Evolutionary conservation across 30 jellyfish, hydroid and myxozoan species (phyloP).

Genomic region (Chrysaora quinquecirrha): DNA sequence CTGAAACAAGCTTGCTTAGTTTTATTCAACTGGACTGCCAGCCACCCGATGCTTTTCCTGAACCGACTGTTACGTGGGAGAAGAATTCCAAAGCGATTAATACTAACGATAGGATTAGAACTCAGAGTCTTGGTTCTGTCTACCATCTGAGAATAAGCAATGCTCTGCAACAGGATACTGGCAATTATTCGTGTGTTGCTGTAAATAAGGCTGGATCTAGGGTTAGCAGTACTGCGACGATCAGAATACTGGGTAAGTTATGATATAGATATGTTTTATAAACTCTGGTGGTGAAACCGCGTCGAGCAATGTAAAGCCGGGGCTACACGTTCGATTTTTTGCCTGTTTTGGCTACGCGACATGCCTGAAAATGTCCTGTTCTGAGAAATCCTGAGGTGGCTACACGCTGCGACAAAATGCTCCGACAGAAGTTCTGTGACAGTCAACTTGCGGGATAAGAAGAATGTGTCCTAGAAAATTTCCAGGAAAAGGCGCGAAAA

Average conservation of each 20-base stretch:
- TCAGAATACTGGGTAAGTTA: conserved; percentile 61
- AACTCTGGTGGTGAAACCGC: too few species aligned
- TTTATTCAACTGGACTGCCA: conserved; percentile 34
- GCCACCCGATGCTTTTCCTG: conserved; percentile 84
- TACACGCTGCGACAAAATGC: too few species aligned
- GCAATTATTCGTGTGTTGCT: conserved; percentile 78
- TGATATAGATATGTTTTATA: too few species aligned
- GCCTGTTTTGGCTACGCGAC: too few species aligned
- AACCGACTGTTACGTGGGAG: conserved; percentile 68
- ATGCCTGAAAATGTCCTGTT: too few species aligned
- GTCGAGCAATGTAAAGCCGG: too few species aligned
- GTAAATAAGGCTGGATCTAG: conserved; percentile 63
- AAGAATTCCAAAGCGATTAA: conserved; percentile 1
- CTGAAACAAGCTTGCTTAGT: conserved; percentile 23
- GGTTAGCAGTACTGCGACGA: conserved; percentile 51
- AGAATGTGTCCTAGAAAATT: too few species aligned
- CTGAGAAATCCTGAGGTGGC: too few species aligned
- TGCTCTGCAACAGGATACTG: conserved; percentile 70
- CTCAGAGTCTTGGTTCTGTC: conserved; percentile 20
- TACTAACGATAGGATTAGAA: conserved; percentile 31
- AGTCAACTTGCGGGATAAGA: too few species aligned
- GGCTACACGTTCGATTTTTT: too few species aligned
- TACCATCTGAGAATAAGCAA: conserved; percentile 51
- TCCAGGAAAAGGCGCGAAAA: too few species aligned
- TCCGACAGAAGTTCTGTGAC: too few species aligned